Percentiles rank a stretch among this genome's conserved stretches.
These are phyloP conservation scores for Suncus etruscus DNA, from an alignment of 2,113 vertebrate genomes.

Conservation along the genomic window DNA sequence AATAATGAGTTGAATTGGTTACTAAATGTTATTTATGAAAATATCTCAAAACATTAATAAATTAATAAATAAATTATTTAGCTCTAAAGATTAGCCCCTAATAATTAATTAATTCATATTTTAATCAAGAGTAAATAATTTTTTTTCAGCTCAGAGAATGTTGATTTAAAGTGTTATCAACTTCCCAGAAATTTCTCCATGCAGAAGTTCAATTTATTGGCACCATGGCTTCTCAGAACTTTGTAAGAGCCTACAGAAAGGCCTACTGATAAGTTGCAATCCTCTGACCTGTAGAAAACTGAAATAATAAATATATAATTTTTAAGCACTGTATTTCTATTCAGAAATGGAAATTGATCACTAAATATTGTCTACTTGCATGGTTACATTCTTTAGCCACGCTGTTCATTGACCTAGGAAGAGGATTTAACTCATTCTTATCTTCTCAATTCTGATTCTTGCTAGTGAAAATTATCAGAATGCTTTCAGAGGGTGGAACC, in stretches of 20 bases:
- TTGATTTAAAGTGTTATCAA: slow-evolving; percentile 11
- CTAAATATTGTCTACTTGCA: not conserved
- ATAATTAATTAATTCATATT: slow-evolving; percentile 9
- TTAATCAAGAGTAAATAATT: not conserved
- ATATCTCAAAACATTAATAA: not conserved
- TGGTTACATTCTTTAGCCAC: not conserved
- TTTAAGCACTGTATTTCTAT: not conserved
- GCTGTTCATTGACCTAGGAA: not conserved
- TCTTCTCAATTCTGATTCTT: not conserved
- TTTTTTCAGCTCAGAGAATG: not conserved
- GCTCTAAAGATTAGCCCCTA: not conserved
- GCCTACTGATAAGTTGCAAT: not conserved
- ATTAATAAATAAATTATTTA: not conserved
- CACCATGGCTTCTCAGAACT: not conserved
- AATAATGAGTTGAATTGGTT: slow-evolving; percentile 14
- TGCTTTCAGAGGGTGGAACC: not conserved
- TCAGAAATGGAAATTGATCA: not conserved
- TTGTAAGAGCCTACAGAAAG: not conserved
- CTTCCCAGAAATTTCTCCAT: not conserved
- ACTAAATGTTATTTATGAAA: not conserved
- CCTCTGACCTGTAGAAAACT: not conserved
- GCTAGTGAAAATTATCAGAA: not conserved
- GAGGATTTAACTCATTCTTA: not conserved
- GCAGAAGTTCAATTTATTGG: not conserved
- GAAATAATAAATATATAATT: not conserved